Evolutionary conservation across 2,113 vertebrate genomes (phyloP), one percentile per base, ranked within the genome.

Genomic region (Cebidichthys violaceus): DNA sequence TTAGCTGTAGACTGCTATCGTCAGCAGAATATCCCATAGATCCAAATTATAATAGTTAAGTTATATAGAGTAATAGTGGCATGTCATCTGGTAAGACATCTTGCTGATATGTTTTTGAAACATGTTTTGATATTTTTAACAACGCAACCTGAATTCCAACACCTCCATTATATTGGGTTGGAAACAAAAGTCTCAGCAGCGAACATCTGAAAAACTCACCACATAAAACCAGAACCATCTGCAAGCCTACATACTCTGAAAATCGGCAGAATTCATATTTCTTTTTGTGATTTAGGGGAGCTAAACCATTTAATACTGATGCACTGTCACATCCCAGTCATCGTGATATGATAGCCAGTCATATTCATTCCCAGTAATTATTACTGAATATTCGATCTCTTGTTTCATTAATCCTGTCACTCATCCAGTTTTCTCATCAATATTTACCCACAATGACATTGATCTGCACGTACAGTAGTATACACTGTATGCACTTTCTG

Each of bases 371-470:
- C 20, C 45, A 64, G 39, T 80, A 74, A 61, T 75, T 17, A 45
- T 45, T 9, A 76, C 57, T 68, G 33, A 54, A 68, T 37, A n/a
- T 65, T 64, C 33, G 2, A 8, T 41, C 2, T 54, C 0, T 57
- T 37, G 55, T 68, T 69, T 60, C 35, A 55, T 68, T 33, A 35
- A 22, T 27, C 27, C 41, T 83, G 14, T 71, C 60, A 35, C 27
- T 37, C 43, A 52, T 55, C 33, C 45, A 31, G 5, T 61, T 64
- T n/a, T 39, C 64, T 47, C 47, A 37, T 35, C 31, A 70, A 54
- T 61, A 55, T 88, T 69, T 67, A 41, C 64, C 41, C 54, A 68
- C 61, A 39, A 9, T 75, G 35, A 18, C 43, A 75, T 59, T 33
- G 52, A 83, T 75, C 35, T 47, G 24, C 10, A 10, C 39, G 4